These are phyloP conservation scores for Neosalanx taihuensis DNA, from an alignment of 2,797 vertebrate genomes.

Conservation along the genomic window DNA sequence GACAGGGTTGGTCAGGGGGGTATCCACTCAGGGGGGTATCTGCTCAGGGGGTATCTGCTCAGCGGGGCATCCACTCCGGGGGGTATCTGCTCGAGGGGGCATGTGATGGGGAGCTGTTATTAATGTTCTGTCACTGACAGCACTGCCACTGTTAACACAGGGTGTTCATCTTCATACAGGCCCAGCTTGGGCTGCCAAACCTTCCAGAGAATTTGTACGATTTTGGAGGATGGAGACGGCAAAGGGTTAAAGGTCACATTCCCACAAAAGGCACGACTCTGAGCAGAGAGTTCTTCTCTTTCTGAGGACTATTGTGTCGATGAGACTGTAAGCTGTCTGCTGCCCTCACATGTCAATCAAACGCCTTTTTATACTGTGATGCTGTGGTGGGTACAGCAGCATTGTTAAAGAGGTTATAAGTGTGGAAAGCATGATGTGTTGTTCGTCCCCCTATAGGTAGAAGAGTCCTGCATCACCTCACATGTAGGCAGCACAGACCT, in stretches of 20 bases:
- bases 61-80: no score
- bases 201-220: conserved; percentile 34
- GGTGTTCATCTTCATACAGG: conserved; percentile 18
- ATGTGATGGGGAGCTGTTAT: conserved; percentile 8
- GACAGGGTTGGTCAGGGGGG: no score
- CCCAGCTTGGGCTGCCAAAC: not conserved
- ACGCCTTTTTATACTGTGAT: not conserved
- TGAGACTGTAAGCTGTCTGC: not conserved
- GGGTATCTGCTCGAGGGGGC: no score
- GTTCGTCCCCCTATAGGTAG: not conserved
- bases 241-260: conserved; percentile 31
- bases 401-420: not conserved
- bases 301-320: conserved; percentile 11
- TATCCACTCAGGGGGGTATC: no score
- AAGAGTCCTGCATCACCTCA: conserved; percentile 1
- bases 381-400: no score
- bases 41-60: no score
- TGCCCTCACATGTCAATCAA: not conserved
- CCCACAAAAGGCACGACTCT: conserved; percentile 21
- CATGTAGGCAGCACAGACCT: conserved; percentile 31
- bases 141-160: conserved; percentile 13
- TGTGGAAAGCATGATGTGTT: not conserved
- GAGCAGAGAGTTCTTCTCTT: conserved; percentile 21
- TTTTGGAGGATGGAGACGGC: conserved; percentile 20
- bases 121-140: conserved; percentile 24